Evolutionary conservation across 2,797 vertebrate species (phyloP).

Genomic region (Monodelphis domestica): DNA sequence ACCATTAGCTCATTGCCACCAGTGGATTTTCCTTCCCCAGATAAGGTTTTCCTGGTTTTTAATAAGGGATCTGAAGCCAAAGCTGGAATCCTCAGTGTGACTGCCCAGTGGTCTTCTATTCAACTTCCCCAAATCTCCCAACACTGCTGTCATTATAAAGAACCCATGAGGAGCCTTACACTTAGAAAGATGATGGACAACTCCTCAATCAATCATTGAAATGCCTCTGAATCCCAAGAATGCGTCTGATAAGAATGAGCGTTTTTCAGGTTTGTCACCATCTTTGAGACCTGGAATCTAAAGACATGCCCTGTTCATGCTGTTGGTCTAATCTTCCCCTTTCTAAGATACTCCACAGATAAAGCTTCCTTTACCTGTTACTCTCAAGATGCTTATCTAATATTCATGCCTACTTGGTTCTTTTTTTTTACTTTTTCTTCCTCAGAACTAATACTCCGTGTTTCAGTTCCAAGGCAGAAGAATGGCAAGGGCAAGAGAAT

Average conservation of each 20-base stretch:
- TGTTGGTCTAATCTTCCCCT: constrained; percentile 64
- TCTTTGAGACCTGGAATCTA: constrained; percentile 63
- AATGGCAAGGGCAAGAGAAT: too few relatives aligned
- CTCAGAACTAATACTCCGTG: too few relatives aligned
- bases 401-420: constrained; percentile 79
- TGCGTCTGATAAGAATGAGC: constrained; percentile 48
- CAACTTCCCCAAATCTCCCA: neutral
- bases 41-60: neutral
- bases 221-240: constrained; percentile 3
- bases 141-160: neutral
- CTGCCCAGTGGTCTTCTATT: neutral
- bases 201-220: neutral
- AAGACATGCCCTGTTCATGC: constrained; percentile 76
- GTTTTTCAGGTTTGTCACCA: constrained; percentile 58
- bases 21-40: neutral
- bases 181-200: fast-evolving
- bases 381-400: constrained; percentile 78
- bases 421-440: too few relatives aligned
- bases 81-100: neutral
- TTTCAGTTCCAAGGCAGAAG: too few relatives aligned
- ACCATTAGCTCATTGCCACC: neutral
- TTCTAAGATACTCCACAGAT: constrained; percentile 77
- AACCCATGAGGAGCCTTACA: too few relatives aligned
- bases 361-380: constrained; percentile 77
- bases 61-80: neutral